Base-by-base conservation (phyloP, 2,888 invertebrate species). In the Scaptomyza polygonia region DNA sequence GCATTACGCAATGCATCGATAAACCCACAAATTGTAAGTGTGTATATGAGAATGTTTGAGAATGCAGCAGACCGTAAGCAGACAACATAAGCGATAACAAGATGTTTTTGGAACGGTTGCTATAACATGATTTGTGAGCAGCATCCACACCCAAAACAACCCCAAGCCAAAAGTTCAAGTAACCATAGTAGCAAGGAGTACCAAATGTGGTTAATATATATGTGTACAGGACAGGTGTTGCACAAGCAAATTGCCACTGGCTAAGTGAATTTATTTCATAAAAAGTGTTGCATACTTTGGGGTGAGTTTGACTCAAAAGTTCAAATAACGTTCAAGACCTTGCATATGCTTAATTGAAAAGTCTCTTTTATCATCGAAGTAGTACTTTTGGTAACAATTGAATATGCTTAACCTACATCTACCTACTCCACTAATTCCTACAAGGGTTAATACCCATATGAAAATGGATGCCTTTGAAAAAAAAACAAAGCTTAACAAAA, bases 1-100 rank as follows among this genome's bases (percentile, higher is more conserved):
- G 27, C 58, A 48, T 53, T 45, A 40, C 30, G 27, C 56, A 44
- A 52, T 71, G 71, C 62, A 53, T 63, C 56, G 66, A 42, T 67
- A 62, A 39, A 43, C 55, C n/a, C 43, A 21, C 43, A 70, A 53
- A 70, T 54, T 56, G 18, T 47, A 1, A 40, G 56, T 65, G 55
- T 51, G 30, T 32, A 18, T 48, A 48, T 77, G 76, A 67, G 72
- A n/a, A n/a, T 49, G 49, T 49, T 75, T 63, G 74, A 69, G 77
- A 88, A 68, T 84, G 82, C 87, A 88, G 74, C 79, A 87, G 88
- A 88, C 88, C 87, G 87, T 82, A 87, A 88, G 86, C 48, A 87
- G 87, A 88, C 87, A 85, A 82, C 85, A 83, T 80, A 77, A 82
- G 76, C 79, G 81, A 77, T 79, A 83, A 77, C 79, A 79, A 74